Conservation (phyloP, 2,797 vertebrate genomes). For the Hozukius guyotensis region DNA sequence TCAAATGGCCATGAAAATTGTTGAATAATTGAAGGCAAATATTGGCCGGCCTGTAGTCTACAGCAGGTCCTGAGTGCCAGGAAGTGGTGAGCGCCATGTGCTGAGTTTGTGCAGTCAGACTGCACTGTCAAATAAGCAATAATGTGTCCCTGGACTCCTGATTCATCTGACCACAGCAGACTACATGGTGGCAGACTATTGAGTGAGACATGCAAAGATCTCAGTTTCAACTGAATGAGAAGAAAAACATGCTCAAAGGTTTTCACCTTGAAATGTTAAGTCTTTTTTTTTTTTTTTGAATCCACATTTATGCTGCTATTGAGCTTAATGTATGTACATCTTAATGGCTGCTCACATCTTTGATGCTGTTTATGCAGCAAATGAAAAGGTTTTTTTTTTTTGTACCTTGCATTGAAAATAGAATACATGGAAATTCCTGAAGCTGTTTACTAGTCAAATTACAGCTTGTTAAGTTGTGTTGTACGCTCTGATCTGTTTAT, state of each 20-base stretch:
- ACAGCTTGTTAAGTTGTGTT: conserved; percentile 71
- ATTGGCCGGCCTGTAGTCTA: conserved; percentile 80
- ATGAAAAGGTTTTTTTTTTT: conserved; percentile 54
- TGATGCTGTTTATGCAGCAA: conserved; percentile 68
- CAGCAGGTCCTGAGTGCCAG: conserved; percentile 81
- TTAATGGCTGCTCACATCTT: conserved; percentile 60
- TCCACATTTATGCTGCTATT: conserved; percentile 29
- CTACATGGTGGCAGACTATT: conserved; percentile 86
- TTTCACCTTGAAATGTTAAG: conserved; percentile 75
- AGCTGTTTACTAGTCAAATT: conserved; percentile 75
- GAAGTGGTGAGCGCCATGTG: conserved; percentile 81
- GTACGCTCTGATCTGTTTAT: conserved; percentile 79
- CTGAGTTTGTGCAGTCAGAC: conserved; percentile 84
- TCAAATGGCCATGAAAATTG: conserved; percentile 81
- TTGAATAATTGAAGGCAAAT: conserved; percentile 86
- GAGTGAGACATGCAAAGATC: conserved; percentile 79
- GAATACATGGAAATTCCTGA: conserved; percentile 77
- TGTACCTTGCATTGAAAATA: conserved; percentile 56
- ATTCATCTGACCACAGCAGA: conserved; percentile 86
- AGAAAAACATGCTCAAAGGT: conserved; percentile 49
- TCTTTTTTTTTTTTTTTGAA: background rate
- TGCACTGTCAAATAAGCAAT: conserved; percentile 87
- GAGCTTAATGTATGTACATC: conserved; percentile 79
- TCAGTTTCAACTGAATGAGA: conserved; percentile 69
- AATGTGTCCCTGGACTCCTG: conserved; percentile 84